Base-by-base conservation (phyloP, 1,140 invertebrate species). In the Mya arenaria region DNA sequence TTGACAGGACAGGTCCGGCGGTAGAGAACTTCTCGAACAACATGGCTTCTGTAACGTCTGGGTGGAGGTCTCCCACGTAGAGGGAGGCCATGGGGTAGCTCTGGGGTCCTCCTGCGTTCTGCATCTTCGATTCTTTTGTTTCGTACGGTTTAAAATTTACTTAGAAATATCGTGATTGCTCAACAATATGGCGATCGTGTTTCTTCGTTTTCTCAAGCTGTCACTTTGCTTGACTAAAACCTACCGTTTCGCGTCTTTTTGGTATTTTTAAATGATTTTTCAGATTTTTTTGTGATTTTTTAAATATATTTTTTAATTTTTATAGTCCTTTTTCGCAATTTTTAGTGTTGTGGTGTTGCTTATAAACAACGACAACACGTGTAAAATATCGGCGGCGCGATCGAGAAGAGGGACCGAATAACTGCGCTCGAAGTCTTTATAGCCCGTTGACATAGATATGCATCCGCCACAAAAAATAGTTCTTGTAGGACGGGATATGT, bases 11-110 rank as follows among this genome's bases (percentile, higher is more conserved):
- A 74, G 98, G 98, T 79, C 99, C 99, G 92, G 98, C 98, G 87
- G 97, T 96, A 74, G 98, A 99, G 94, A 99, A 99, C 94, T 99
- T 99, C 91, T 99, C 98, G 94, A 99, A 99, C 90, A 99, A 96
- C 96, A 98, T 97, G 88, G 99, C 98, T 94, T 99, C 99, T 84
- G 98, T 99, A 84, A 99, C 98, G 93, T 99, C 98, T 55, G 96
- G 96, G 93, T 99, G 98, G 81, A 99, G 94, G 94, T 99, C 99
- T 87, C 99, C 99, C 87, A 99, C 99, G 93, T 99, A 99, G 84
- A 99, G 94, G 66, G 98, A 99, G 90, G 99, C 98, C 93, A 92
- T 92, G 1, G 91, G 91, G 73, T 92, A 92, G 44, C 84, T 89
- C 34, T 87, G 85, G 19, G 78, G 66, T 72, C 66, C 78, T 77